Conservation (phyloP, 1,140 invertebrate species). For the Himalopsyche phryganea region DNA sequence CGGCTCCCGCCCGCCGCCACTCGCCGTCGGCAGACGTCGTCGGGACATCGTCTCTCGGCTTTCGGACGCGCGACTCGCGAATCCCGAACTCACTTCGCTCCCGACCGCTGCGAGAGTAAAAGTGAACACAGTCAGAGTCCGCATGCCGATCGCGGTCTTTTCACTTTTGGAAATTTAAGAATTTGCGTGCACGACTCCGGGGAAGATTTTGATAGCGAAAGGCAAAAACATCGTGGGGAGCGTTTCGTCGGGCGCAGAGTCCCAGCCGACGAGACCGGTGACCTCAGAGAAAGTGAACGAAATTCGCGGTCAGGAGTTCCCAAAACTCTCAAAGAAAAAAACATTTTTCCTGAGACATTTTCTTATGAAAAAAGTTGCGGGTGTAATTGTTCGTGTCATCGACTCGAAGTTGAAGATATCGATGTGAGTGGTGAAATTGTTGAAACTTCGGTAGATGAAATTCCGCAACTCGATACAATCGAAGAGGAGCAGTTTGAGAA, state of each 20-base stretch:
- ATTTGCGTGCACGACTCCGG: not conserved
- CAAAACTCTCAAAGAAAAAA: not conserved
- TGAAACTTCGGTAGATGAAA: not conserved
- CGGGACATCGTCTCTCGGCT: not conserved
- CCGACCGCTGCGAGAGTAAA: too few species aligned
- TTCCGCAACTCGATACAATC: not conserved
- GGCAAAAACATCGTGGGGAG: too few species aligned
- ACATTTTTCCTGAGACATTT: not conserved
- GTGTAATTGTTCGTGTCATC: not conserved
- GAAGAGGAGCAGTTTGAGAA: not conserved
- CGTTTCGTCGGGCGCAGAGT: too few species aligned
- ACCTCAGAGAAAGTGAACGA: too few species aligned
- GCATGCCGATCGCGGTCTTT: not conserved
- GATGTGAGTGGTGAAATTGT: slow-evolving; percentile 1
- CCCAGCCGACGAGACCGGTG: too few species aligned
- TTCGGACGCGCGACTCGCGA: not conserved
- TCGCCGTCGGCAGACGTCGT: slow-evolving; percentile 2
- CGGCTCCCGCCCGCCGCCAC: slow-evolving; percentile 2
- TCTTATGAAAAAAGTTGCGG: not conserved
- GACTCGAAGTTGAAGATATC: not conserved
- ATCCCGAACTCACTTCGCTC: not conserved
- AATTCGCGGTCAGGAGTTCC: too few species aligned
- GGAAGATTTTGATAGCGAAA: too few species aligned
- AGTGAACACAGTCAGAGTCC: too few species aligned
- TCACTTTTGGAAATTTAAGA: not conserved